Evolutionary conservation across 2,797 vertebrate genomes (phyloP).

Genomic region (Argentina silus): DNA sequence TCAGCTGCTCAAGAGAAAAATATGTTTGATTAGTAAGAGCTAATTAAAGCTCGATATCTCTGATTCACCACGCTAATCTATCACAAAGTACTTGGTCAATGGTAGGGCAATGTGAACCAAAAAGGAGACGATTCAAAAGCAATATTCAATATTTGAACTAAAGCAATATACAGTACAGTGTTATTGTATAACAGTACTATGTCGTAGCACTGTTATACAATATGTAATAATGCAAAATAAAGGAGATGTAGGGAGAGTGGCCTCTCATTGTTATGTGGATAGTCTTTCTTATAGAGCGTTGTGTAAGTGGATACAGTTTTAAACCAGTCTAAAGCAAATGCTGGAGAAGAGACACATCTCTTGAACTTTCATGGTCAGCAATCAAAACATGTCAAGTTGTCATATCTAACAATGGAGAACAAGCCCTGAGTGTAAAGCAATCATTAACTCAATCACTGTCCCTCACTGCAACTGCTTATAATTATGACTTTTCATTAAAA

Average conservation of each 20-base stretch:
- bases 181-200: too few relatives aligned
- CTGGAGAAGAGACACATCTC: background rate
- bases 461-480: background rate
- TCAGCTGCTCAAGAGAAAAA: slow-evolving; percentile 2
- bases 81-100: background rate
- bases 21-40: slow-evolving; percentile 3
- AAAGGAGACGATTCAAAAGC: too few relatives aligned
- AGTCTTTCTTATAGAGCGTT: background rate
- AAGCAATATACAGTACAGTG: too few relatives aligned
- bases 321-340: background rate
- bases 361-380: background rate
- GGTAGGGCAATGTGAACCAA: too few relatives aligned
- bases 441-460: background rate
- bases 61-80: background rate
- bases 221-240: too few relatives aligned
- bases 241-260: background rate
- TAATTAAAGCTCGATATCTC: background rate
- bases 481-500: background rate
- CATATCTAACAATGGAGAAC: background rate
- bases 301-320: background rate
- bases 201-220: too few relatives aligned
- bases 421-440: background rate
- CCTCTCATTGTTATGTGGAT: background rate
- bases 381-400: slow-evolving; percentile 4
- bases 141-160: too few relatives aligned